Percentiles rank a stretch among this genome's conserved stretches.
These are phyloP conservation scores for Iselma pallidipennis DNA, from an alignment of 2,888 invertebrate species.

Conservation along the genomic window DNA sequence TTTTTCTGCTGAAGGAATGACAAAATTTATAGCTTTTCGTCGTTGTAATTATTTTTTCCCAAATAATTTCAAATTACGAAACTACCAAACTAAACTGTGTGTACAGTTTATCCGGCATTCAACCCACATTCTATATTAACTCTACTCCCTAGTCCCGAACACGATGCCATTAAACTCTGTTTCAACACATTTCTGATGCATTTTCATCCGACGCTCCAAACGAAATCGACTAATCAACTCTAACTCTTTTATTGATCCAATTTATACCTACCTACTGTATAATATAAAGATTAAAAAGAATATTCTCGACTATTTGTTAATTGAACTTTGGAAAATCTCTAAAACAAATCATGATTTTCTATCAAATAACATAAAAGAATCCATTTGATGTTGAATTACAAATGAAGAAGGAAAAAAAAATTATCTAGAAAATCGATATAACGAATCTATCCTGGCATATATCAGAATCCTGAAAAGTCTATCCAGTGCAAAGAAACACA, in stretches of 20 bases:
- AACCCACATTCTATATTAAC: background rate
- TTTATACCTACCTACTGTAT: background rate
- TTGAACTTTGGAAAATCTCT: background rate
- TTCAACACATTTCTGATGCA: slow-evolving; percentile 2
- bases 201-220: background rate
- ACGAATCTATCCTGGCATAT: slow-evolving; percentile 19
- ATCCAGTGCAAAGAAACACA: slow-evolving; percentile 23
- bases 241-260: background rate
- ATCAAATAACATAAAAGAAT: background rate
- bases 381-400: background rate
- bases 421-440: slow-evolving; percentile 22
- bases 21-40: slow-evolving; percentile 52
- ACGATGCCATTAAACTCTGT: background rate
- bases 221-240: background rate
- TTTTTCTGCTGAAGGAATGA: slow-evolving; percentile 48
- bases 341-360: slow-evolving; percentile 1
- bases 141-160: background rate
- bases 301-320: background rate
- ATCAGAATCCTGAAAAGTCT: slow-evolving; percentile 24
- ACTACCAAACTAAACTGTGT: slow-evolving; percentile 9
- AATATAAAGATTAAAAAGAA: background rate
- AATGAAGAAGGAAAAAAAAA: slow-evolving; percentile 12
- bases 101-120: background rate
- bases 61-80: slow-evolving; percentile 26
- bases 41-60: slow-evolving; percentile 42